Conservation (phyloP, 2,797 vertebrate species). For the Eutrigla gurnardus region DNA sequence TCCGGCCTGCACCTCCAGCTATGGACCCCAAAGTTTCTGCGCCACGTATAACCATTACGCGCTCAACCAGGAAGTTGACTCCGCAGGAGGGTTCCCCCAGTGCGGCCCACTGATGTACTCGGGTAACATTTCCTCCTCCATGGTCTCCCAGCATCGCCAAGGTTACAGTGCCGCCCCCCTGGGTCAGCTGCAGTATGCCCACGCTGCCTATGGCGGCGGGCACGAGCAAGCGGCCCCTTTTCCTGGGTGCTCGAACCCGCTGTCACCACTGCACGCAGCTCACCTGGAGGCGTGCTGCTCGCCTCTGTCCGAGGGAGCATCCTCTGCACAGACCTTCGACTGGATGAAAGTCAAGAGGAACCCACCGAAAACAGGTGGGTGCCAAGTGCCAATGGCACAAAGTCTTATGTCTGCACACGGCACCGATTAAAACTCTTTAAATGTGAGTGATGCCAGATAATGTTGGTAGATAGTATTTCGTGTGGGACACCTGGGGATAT, state of each 20-base stretch:
- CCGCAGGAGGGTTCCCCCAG: slow-evolving; percentile 88
- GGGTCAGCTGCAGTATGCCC: slow-evolving; percentile 89
- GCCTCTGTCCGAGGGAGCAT: slow-evolving; percentile 88
- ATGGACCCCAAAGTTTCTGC: slow-evolving; percentile 91
- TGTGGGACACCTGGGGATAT: not conserved
- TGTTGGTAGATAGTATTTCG: not conserved
- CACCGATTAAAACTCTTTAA: not conserved
- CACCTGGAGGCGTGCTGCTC: slow-evolving; percentile 92
- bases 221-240: slow-evolving; percentile 90
- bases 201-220: slow-evolving; percentile 90
- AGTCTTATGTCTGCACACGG: not conserved
- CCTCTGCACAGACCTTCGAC: slow-evolving; percentile 95
- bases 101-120: slow-evolving; percentile 93
- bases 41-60: slow-evolving; percentile 91
- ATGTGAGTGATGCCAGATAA: not conserved
- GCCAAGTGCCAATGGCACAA: not conserved
- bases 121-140: slow-evolving; percentile 90
- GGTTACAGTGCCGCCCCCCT: slow-evolving; percentile 88
- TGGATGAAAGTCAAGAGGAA: slow-evolving; percentile 99
- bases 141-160: slow-evolving; percentile 90
- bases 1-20: slow-evolving; percentile 88
- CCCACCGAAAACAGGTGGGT: slow-evolving; percentile 97
- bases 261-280: slow-evolving; percentile 90
- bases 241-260: slow-evolving; percentile 87
- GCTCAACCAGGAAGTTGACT: slow-evolving; percentile 92